Percentiles rank a stretch among this genome's conserved stretches.
These are phyloP conservation scores for Coptodon rendalli DNA, from an alignment of 2,113 vertebrate species.

Conservation along the genomic window DNA sequence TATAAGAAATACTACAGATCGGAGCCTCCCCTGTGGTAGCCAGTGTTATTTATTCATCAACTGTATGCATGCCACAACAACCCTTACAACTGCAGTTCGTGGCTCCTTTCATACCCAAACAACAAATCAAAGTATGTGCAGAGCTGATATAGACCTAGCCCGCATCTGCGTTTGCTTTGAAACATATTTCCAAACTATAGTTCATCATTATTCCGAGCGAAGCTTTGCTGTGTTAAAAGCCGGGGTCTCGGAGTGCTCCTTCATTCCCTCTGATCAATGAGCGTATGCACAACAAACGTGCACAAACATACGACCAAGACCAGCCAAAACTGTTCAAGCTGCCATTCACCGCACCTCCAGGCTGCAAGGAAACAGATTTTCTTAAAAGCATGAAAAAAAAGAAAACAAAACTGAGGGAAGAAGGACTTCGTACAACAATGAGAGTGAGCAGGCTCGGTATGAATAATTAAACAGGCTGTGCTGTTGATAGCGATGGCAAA, in stretches of 20 bases:
- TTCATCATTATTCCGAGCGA: background rate
- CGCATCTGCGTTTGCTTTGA: background rate
- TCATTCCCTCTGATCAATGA: background rate
- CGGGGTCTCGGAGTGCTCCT: background rate
- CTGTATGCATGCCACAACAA: background rate
- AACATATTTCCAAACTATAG: background rate
- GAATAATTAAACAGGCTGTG: slow-evolving; percentile 56
- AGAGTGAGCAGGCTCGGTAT: slow-evolving; percentile 4
- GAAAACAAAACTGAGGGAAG: background rate
- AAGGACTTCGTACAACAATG: slow-evolving; percentile 17
- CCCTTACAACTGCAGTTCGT: background rate
- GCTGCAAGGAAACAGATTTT: slow-evolving; percentile 4
- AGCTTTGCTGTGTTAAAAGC: background rate
- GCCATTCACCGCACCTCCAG: background rate
- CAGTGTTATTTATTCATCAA: slow-evolving; percentile 35
- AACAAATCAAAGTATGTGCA: background rate
- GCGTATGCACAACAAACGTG: background rate
- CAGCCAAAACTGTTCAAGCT: background rate
- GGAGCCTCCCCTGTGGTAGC: slow-evolving; percentile 2
- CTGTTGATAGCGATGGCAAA: slow-evolving; percentile 27
- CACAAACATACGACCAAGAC: background rate
- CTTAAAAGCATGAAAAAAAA: background rate
- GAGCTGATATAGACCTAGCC: background rate
- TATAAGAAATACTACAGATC: background rate
- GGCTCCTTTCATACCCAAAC: background rate